A percentile compares a stretch with the other conserved stretches of the same genome.
Conservation (phyloP, 2,888 invertebrate species). For the Callosobruchus maculatus region DNA sequence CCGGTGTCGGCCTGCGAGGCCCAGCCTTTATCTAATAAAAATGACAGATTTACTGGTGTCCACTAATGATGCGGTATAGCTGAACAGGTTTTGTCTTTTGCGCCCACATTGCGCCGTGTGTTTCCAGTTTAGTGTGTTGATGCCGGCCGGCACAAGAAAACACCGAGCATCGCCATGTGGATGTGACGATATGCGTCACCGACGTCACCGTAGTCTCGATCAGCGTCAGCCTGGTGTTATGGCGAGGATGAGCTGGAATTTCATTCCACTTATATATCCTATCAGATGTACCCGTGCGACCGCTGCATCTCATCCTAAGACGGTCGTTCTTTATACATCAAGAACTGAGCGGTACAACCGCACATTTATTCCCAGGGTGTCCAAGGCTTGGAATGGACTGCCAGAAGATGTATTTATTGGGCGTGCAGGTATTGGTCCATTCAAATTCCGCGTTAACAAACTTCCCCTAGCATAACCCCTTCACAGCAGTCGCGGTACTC, state of each 20-base stretch:
- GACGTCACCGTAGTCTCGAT: background rate
- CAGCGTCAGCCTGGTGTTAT: background rate
- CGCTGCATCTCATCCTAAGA: too few relatives aligned
- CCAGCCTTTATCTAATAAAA: conserved; percentile 36
- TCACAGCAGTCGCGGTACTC: too few relatives aligned
- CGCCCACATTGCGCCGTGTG: conserved; percentile 29
- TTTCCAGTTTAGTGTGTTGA: conserved; percentile 24
- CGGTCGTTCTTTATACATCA: too few relatives aligned
- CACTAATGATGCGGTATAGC: conserved; percentile 35
- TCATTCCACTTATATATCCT: too few relatives aligned
- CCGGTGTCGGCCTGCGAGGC: background rate
- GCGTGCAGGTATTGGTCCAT: too few relatives aligned
- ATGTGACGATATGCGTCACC: background rate
- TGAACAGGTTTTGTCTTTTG: conserved; percentile 35
- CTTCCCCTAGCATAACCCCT: too few relatives aligned
- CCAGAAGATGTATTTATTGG: too few relatives aligned
- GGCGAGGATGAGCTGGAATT: background rate
- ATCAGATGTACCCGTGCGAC: too few relatives aligned
- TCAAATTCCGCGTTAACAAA: too few relatives aligned
- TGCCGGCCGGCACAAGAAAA: conserved; percentile 3
- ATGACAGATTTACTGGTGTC: conserved; percentile 42
- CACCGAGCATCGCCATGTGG: conserved; percentile 2
- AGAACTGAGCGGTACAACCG: too few relatives aligned
- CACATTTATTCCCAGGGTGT: too few relatives aligned
- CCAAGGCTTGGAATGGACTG: too few relatives aligned